Base-by-base conservation (phyloP, 2,797 vertebrate species). In the Falco novaeseelandiae region DNA sequence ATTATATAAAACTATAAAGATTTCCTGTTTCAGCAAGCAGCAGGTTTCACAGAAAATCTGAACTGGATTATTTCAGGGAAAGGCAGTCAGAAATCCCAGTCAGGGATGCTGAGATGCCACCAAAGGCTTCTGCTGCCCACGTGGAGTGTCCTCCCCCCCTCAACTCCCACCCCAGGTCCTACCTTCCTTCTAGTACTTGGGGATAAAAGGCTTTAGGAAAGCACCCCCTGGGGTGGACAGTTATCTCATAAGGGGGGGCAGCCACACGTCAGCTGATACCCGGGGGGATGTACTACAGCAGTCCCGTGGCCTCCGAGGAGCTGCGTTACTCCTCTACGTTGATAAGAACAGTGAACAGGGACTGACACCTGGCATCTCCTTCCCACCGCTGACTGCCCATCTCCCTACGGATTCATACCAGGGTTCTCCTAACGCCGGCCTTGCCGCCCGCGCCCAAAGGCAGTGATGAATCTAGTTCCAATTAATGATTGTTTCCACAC, bases 1-100 rank as follows among this genome's bases (percentile, higher is more conserved):
- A 63, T 91, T 54, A 38, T 51, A 86, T 87, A 92, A 94, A 93
- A 87, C 78, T 57, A 46, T 89, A 87, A 95, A 96, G 89, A 92
- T 93, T 93, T 96, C 95, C 90, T 89, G 82, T 90, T 91, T 27
- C 84, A 93, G 72, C 67, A 63, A 83, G 87, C 40, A 74, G 92
- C 34, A 38, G 72, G 82, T 67, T 73, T 93, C 10, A 26, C 40
- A n/a, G 81, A 93, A 96, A 95, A 92, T 38, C 77, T 52, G 95
- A 95, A 72, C 67, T 92, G 96, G 94, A 93, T 78, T 78, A 8
- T 44, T 57, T 14, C 74, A 38, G 38, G 76, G 18, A 32, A 83
- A 87, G 29, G n/a, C 81, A 52, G 4, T 5, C 5, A 4, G 14
- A 55, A 88, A 14, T 23, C 15, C 0, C 55, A 46, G 20, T 3